Evolutionary conservation across 53 echinoderm and acorn worm species (phyloP).

Genomic region (Zoroaster sp.): DNA sequence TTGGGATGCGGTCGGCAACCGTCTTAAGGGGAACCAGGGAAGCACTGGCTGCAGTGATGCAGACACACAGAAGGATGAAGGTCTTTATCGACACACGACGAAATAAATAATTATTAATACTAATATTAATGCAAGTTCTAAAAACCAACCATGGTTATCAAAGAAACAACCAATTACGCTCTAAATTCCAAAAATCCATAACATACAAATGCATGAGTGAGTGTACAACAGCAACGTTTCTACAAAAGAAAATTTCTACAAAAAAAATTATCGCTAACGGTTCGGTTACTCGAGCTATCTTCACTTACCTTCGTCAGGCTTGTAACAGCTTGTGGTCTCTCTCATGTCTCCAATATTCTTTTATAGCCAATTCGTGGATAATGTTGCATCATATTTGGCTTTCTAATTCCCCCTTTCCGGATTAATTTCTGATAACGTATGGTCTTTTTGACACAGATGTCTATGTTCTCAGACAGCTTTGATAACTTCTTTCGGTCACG

Average conservation of each 20-base stretch:
- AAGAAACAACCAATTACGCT: no score
- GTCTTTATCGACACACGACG: no score
- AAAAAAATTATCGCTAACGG: no score
- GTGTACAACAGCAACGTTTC: no score
- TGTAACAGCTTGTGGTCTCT: background rate
- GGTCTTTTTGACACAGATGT: background rate
- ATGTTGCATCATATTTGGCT: background rate
- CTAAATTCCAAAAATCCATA: no score
- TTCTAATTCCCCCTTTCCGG: background rate
- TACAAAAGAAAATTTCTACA: no score
- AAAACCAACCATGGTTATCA: no score
- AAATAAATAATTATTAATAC: no score
- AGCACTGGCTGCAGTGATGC: conserved; percentile 73
- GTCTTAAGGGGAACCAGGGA: conserved; percentile 73
- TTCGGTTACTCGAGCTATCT: no score
- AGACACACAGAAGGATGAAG: conserved; percentile 41
- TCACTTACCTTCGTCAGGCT: conserved; percentile 37
- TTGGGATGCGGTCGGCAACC: conserved; percentile 68
- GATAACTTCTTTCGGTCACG: no score
- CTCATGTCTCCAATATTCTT: background rate
- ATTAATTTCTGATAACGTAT: background rate
- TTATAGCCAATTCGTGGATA: background rate
- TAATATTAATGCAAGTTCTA: no score
- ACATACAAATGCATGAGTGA: no score
- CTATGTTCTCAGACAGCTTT: background rate